phyloP scores from a whole-genome alignment of 64 coral and sea anemone genomes.

The Montipora capricornis region DNA sequence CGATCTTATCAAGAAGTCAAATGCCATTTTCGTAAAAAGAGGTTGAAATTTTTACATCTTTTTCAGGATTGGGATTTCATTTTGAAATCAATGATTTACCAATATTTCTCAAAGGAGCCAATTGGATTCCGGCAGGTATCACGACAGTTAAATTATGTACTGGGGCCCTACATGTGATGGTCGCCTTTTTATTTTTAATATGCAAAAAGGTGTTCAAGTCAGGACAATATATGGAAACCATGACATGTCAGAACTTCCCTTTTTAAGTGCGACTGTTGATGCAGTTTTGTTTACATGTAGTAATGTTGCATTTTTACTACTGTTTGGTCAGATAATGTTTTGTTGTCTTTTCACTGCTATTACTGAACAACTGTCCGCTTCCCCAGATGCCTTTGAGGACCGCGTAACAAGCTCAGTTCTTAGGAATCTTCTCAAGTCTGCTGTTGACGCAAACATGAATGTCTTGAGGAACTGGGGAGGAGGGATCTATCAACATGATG shows the following conservation, averaged over 20 bases:
- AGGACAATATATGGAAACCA: too few relatives aligned
- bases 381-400: slow-evolving; percentile 96
- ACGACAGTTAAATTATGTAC: neutral
- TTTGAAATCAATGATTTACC: slow-evolving; percentile 93
- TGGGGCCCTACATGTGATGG: neutral
- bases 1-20: too few relatives aligned
- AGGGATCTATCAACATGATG: slow-evolving; percentile 93
- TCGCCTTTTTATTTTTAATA: too few relatives aligned
- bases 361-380: neutral
- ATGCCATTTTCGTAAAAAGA: neutral
- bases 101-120: slow-evolving; percentile 97
- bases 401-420: slow-evolving; percentile 84
- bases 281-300: too few relatives aligned
- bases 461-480: slow-evolving; percentile 99
- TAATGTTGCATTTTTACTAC: too few relatives aligned
- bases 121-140: slow-evolving; percentile 97
- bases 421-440: slow-evolving; percentile 89
- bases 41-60: neutral
- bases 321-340: too few relatives aligned
- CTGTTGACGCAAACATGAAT: slow-evolving; percentile 97
- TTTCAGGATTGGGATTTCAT: slow-evolving; percentile 90
- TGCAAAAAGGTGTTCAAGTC: too few relatives aligned
- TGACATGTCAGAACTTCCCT: too few relatives aligned
- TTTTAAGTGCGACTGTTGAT: too few relatives aligned
- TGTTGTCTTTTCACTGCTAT: too few relatives aligned